Evolutionary conservation across 1,140 invertebrate species (phyloP).

Genomic region (Brachionus angularis): DNA sequence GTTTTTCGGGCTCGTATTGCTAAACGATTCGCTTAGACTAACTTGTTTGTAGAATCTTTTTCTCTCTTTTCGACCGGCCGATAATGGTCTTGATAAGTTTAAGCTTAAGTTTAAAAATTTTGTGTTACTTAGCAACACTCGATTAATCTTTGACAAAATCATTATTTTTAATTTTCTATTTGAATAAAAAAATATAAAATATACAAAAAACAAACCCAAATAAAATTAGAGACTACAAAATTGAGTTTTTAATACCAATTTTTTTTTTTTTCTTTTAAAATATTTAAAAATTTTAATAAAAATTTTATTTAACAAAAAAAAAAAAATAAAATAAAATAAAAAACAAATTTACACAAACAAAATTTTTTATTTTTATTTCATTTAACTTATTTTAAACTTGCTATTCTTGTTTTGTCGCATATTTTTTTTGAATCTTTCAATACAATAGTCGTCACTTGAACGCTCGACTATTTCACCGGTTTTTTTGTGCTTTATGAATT

Average conservation of each 20-base stretch:
- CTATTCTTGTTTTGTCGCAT: slow-evolving; percentile 13
- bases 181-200: too few species aligned
- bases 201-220: too few species aligned
- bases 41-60: slow-evolving; percentile 44
- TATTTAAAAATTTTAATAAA: too few species aligned
- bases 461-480: neutral
- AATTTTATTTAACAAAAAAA: too few species aligned
- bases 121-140: too few species aligned
- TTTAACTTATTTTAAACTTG: slow-evolving; percentile 40
- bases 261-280: too few species aligned
- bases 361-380: neutral
- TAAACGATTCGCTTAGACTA: neutral
- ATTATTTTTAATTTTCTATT: too few species aligned
- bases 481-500: neutral
- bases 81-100: neutral
- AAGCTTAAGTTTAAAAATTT: neutral
- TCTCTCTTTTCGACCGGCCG: slow-evolving; percentile 5
- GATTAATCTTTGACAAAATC: too few species aligned
- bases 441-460: slow-evolving; percentile 32
- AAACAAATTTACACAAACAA: neutral
- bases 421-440: slow-evolving; percentile 40
- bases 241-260: too few species aligned
- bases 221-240: too few species aligned
- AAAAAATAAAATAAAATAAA: too few species aligned
- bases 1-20: slow-evolving; percentile 44